Evolutionary conservation across 2,888 invertebrate genomes (phyloP).

Genomic region (Hedya salicella): DNA sequence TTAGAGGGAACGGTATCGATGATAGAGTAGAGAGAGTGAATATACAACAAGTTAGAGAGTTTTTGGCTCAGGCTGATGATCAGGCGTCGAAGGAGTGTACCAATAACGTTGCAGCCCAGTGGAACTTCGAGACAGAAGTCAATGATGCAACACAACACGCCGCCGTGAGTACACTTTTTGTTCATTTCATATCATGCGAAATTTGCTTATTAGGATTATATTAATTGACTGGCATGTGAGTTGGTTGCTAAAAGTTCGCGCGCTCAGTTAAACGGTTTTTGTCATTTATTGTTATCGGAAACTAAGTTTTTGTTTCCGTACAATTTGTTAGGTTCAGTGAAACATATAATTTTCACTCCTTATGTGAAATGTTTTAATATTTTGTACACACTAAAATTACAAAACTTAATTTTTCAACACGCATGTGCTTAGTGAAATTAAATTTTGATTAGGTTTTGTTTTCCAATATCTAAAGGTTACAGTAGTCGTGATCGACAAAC

Average conservation of each 20-base stretch:
- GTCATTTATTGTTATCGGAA: not conserved
- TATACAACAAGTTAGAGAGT: constrained; percentile 81
- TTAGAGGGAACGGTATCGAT: constrained; percentile 71
- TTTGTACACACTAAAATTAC: too few relatives aligned
- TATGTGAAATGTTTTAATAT: too few relatives aligned
- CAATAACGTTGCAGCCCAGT: constrained; percentile 94
- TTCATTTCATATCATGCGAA: constrained; percentile 40
- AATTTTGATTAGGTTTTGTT: not conserved
- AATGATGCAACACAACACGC: constrained; percentile 92
- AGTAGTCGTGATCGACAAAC: too few relatives aligned
- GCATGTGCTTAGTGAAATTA: not conserved
- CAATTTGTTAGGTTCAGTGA: not conserved
- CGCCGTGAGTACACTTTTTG: constrained; percentile 87
- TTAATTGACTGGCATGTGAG: constrained; percentile 10
- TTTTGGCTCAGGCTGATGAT: constrained; percentile 89
- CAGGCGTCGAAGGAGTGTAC: constrained; percentile 92
- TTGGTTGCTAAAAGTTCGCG: not conserved
- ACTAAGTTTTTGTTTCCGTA: not conserved
- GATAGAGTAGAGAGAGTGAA: constrained; percentile 75
- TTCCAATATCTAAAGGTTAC: too few relatives aligned
- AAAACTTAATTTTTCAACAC: too few relatives aligned
- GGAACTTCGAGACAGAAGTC: constrained; percentile 95
- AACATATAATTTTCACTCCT: not conserved
- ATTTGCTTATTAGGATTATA: constrained; percentile 17
- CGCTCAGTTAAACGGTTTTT: not conserved